Evolutionary conservation across 2,797 vertebrate species (phyloP).

Genomic region (Phalloptychus januarius): DNA sequence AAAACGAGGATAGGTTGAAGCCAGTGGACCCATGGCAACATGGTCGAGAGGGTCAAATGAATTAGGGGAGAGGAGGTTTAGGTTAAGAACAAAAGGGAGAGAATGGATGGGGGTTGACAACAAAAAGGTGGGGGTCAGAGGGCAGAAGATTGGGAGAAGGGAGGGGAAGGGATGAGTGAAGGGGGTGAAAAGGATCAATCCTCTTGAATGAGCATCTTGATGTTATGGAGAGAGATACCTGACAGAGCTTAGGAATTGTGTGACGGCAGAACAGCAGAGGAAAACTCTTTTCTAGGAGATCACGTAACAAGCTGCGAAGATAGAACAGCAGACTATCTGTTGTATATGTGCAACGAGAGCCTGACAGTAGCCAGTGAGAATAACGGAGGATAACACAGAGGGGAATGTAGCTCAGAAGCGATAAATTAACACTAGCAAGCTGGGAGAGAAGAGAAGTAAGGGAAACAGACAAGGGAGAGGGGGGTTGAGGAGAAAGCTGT

Average conservation of each 20-base stretch:
- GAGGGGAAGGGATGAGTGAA: slow-evolving; percentile 72
- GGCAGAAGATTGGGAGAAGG: slow-evolving; percentile 72
- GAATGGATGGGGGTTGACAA: slow-evolving; percentile 45
- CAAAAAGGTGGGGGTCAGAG: slow-evolving; percentile 68
- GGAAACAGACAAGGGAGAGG: slow-evolving; percentile 65
- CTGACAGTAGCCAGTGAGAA: slow-evolving; percentile 67
- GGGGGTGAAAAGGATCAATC: slow-evolving; percentile 71
- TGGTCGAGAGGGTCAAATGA: slow-evolving; percentile 81
- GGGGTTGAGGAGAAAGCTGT: slow-evolving; percentile 62
- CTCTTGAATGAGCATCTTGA: slow-evolving; percentile 73
- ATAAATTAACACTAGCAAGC: slow-evolving; percentile 73
- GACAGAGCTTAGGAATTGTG: slow-evolving; percentile 48
- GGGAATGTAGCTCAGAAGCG: slow-evolving; percentile 67
- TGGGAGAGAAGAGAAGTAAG: slow-evolving; percentile 60
- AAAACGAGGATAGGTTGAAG: slow-evolving; percentile 85
- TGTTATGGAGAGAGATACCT: slow-evolving; percentile 53
- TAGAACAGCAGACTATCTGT: slow-evolving; percentile 77
- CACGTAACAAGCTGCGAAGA: slow-evolving; percentile 83
- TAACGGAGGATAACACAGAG: slow-evolving; percentile 62
- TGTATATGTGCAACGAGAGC: slow-evolving; percentile 75
- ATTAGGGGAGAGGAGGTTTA: slow-evolving; percentile 55
- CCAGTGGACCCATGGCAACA: slow-evolving; percentile 89
- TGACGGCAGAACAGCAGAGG: slow-evolving; percentile 43
- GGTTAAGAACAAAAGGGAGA: slow-evolving; percentile 71
- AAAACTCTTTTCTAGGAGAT: slow-evolving; percentile 82